Conservation (phyloP, 2,113 vertebrate genomes). For the Tichodroma muraria region DNA sequence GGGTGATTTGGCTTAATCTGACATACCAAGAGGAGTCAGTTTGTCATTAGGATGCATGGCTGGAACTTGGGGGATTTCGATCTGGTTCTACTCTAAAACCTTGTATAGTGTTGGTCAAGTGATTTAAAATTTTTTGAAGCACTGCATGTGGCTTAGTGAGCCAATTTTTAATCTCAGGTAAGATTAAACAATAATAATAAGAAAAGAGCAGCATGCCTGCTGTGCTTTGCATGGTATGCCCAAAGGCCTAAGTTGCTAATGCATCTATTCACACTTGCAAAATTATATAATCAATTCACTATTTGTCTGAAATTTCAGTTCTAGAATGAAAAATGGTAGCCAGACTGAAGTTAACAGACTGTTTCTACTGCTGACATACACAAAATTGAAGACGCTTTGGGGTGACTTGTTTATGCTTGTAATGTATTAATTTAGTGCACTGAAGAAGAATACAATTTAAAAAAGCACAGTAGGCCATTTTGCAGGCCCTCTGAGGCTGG, state of each 20-base stretch:
- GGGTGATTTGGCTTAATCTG: background rate
- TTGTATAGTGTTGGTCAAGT: background rate
- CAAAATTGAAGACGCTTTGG: background rate
- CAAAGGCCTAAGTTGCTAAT: background rate
- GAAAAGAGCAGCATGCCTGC: background rate
- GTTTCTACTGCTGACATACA: background rate
- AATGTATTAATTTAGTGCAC: background rate
- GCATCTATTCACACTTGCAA: background rate
- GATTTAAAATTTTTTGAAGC: background rate
- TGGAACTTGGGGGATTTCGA: rapidly evolving
- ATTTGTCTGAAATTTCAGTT: background rate
- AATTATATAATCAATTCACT: background rate
- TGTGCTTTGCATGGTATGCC: background rate
- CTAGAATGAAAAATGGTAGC: background rate
- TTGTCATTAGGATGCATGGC: background rate
- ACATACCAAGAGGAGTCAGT: background rate
- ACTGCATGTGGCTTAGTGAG: background rate
- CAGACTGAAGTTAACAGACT: background rate
- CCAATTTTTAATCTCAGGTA: background rate
- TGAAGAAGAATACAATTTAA: background rate
- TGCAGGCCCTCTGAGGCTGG: background rate
- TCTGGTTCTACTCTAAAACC: background rate
- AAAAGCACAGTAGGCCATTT: background rate
- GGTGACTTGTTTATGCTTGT: background rate
- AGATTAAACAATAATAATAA: background rate